phyloP scores from a whole-genome alignment of 2,888 invertebrate genomes.

The Thymelicus acteon region DNA sequence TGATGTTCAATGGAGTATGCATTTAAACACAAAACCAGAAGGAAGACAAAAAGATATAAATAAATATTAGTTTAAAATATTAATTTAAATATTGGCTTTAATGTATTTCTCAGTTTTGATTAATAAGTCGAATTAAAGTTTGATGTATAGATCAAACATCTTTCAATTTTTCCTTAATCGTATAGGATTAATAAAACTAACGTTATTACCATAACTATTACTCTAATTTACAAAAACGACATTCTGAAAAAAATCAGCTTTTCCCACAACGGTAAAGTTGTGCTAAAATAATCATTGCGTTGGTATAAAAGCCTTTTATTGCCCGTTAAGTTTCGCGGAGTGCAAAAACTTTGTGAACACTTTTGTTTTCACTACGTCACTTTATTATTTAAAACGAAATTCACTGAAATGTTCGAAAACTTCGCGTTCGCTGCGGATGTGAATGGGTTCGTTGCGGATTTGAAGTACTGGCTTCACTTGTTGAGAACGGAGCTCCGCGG shows the following conservation, averaged over 20 bases:
- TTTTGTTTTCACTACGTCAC: constrained; percentile 33
- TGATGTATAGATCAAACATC: too few relatives aligned
- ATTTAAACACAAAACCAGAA: too few relatives aligned
- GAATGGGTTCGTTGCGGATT: constrained; percentile 43
- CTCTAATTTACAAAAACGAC: background rate
- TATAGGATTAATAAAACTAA: background rate
- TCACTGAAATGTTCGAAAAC: constrained; percentile 39
- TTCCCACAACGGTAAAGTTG: background rate
- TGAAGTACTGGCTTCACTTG: constrained; percentile 62
- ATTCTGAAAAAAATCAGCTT: background rate
- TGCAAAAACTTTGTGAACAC: constrained; percentile 13
- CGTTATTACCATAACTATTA: background rate
- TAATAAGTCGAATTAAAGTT: too few relatives aligned
- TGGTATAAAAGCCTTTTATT: background rate
- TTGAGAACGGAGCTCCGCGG: constrained; percentile 56
- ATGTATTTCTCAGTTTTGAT: too few relatives aligned
- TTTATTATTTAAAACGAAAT: constrained; percentile 15
- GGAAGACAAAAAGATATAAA: too few relatives aligned
- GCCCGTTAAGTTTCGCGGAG: background rate
- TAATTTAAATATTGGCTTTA: too few relatives aligned
- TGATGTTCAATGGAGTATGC: too few relatives aligned
- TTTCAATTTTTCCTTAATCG: too few relatives aligned
- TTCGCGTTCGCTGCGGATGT: constrained; percentile 44
- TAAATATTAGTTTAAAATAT: too few relatives aligned
- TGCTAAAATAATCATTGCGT: background rate